Evolutionary conservation across 1,140 invertebrate genomes (phyloP).

Genomic region (Drosophila grimshawi): DNA sequence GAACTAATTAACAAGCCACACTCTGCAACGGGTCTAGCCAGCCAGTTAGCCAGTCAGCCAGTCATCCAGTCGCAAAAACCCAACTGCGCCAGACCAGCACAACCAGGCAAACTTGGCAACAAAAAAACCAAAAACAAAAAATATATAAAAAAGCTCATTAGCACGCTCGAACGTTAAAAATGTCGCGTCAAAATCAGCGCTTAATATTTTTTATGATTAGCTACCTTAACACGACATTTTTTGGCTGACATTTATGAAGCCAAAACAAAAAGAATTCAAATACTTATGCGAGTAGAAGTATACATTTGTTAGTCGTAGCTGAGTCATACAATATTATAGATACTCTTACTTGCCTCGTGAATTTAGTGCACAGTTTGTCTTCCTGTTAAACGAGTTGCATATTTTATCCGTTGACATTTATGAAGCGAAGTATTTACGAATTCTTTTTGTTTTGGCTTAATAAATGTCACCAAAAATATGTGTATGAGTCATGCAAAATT

Average conservation of each 20-base stretch:
- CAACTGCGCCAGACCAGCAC: background rate
- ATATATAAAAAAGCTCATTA: constrained; percentile 73
- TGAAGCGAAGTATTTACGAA: too few relatives aligned
- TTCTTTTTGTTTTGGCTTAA: too few relatives aligned
- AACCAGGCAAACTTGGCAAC: constrained; percentile 50
- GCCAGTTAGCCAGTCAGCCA: background rate
- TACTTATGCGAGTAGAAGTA: background rate
- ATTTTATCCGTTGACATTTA: too few relatives aligned
- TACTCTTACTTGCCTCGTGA: constrained; percentile 4
- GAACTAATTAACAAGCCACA: constrained; percentile 73
- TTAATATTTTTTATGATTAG: constrained; percentile 79
- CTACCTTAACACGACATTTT: constrained; percentile 35
- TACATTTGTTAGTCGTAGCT: background rate
- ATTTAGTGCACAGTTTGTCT: too few relatives aligned
- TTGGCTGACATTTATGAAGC: constrained; percentile 40
- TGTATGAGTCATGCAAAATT: background rate
- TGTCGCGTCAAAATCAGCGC: constrained; percentile 82
- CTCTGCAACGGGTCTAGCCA: background rate
- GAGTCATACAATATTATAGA: background rate
- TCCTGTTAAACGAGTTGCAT: too few relatives aligned
- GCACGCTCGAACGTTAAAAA: constrained; percentile 81
- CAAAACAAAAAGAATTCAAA: constrained; percentile 15
- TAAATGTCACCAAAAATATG: too few relatives aligned
- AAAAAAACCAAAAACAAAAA: background rate
- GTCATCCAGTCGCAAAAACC: background rate